Base-by-base conservation (phyloP, 2,113 vertebrate species). In the Heterochromis multidens region DNA sequence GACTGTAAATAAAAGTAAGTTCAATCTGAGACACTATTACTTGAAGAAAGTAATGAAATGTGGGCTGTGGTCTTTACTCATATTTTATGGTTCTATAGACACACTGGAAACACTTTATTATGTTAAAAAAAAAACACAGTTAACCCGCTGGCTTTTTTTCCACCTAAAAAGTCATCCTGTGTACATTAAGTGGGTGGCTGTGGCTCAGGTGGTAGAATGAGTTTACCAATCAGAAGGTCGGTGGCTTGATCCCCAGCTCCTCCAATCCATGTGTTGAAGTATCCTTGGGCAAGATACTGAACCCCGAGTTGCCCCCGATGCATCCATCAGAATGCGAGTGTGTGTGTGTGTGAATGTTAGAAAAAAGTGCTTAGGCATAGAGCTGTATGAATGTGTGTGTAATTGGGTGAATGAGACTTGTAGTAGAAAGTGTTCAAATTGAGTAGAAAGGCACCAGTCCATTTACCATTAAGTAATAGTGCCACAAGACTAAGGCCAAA, bases 141-240 rank as follows among this genome's bases (percentile, higher is more conserved):
- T 14, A 14, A 14, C 13, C 4, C 3, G 13, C 5, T 0, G 4
- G 4, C 12, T 43, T 14, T 43, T 46, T 70, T 70, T 46, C 23
- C 0, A 27, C 37, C 2, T 70, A 46, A 70, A 70, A 13, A 9
- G 14, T 70, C 23, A 46, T 25, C 23, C 0, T 19, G 65, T 70
- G 37, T 27, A 46, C 0, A 4, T 46, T 33, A 65, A 37, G 21
- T 37, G 23, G 62, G 33, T 33, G 6, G 0, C 33, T 65, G 33
- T 65, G 62, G 62, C 37, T 65, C n/a, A 65, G 0, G 37, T 37
- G 37, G 61, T 31, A 57, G n/a, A 63, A 21, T 37, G 37, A 10
- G 37, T 37, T 63, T 37, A 63, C 61, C 11, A 0, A 37, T 63
- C 61, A 63, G 61, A 23, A 2, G 1, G 3, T 5, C 23, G 33